Conservation (phyloP, 2,113 vertebrate genomes). For the Phalacrocorax brasilianus region DNA sequence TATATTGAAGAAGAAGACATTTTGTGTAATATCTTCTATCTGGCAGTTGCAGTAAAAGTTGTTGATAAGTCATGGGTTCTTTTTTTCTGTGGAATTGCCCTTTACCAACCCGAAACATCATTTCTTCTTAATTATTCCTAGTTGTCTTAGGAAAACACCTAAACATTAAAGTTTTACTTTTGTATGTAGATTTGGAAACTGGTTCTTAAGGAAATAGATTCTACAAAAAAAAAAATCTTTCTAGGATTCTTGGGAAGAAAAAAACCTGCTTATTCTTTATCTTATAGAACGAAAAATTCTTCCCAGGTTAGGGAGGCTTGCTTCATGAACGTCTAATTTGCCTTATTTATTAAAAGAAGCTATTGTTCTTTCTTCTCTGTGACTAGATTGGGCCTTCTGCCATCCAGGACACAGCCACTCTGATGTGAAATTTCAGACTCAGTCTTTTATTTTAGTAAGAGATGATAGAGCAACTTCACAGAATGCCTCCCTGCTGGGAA, state of each 20-base stretch:
- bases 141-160: background rate
- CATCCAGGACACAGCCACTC: background rate
- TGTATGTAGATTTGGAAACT: background rate
- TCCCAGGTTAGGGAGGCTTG: background rate
- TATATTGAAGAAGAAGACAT: background rate
- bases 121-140: background rate
- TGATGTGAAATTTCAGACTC: background rate
- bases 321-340: background rate
- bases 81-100: background rate
- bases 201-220: background rate
- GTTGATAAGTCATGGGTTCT: background rate
- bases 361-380: background rate
- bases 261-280: background rate
- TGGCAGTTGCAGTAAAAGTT: background rate
- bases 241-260: background rate
- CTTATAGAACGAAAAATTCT: background rate
- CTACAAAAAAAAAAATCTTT: background rate
- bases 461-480: background rate
- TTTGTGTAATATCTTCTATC: background rate
- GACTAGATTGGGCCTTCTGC: background rate
- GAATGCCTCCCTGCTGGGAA: background rate
- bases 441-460: background rate
- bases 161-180: background rate
- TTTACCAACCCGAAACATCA: background rate
- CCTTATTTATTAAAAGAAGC: background rate